Evolutionary conservation across 2,797 vertebrate species (phyloP).

Genomic region (Aulostomus chinensis): DNA sequence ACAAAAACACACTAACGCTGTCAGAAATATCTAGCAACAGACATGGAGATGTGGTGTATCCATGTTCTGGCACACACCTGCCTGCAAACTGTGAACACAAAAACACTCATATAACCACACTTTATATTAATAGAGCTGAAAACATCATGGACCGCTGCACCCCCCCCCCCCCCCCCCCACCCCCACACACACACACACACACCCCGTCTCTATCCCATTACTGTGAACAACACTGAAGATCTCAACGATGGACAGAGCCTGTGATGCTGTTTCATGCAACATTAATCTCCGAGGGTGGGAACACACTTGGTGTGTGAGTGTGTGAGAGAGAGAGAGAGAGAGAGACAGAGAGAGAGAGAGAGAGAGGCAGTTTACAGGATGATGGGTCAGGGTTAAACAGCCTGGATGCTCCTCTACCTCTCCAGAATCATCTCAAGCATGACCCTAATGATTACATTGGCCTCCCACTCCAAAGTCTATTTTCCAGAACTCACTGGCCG

Average conservation of each 20-base stretch:
- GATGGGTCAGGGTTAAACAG: conserved; percentile 63
- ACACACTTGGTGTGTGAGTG: conserved; percentile 38
- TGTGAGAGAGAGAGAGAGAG: conserved; percentile 8
- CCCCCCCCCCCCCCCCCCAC: conserved; percentile 1
- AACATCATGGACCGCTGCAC: background rate
- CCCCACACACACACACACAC: conserved; percentile 3
- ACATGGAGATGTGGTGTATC: conserved; percentile 1
- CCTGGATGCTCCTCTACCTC: conserved; percentile 50
- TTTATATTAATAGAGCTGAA: too few species aligned
- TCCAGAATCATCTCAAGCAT: conserved; percentile 64
- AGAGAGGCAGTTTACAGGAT: conserved; percentile 9
- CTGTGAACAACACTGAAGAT: conserved; percentile 45
- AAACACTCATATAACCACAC: conserved; percentile 1
- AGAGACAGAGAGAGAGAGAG: too few species aligned
- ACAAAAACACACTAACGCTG: conserved; percentile 13
- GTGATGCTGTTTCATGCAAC: conserved; percentile 74
- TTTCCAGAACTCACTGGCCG: conserved; percentile 46
- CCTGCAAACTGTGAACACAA: conserved; percentile 3
- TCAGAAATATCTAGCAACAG: conserved; percentile 28
- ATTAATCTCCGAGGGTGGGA: conserved; percentile 59
- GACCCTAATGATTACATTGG: conserved; percentile 64
- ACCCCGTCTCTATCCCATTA: conserved; percentile 43
- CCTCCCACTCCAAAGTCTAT: conserved; percentile 38
- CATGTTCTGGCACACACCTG: background rate
- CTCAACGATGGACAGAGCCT: conserved; percentile 47